Evolutionary conservation across 2,888 invertebrate genomes (phyloP), one percentile per base, ranked within the genome.

Genomic region (Thera obeliscata): DNA sequence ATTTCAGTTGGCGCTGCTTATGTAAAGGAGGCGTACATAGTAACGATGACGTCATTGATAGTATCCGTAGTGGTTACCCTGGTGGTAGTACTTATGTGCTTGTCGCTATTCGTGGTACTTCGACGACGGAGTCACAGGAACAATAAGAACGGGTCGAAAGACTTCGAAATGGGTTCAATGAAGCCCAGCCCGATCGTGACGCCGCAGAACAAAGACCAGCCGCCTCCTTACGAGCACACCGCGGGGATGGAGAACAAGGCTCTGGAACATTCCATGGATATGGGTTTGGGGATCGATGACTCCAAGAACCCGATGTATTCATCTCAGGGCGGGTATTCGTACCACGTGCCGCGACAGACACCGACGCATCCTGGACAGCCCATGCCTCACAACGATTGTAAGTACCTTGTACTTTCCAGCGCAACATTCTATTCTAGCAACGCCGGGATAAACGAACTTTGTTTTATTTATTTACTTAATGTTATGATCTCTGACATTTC

Each of bases 221-320:
- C 98, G 35, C 98, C 98, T 46, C 98, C 98, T 0, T 98, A 98
- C 80, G 98, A 98, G 83, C 97, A 98, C n/a, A 96, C 90, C 64
- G 84, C 96, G 57, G 97, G 97, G 0, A 95, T 97, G 95, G 98
- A 98, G 90, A 98, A 98, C 88, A 98, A 98, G 89, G 98, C 98
- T 41, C 91, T 98, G 56, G 98, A 98, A 87, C 97, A 97, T 88
- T 97, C 97, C 7, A 95, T 98, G 95, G 98, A 98, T 82, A 94
- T 97, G 78, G 97, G 97, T 2, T 87, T 97, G 66, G 96, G 96
- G 7, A 95, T 97, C 90, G 98, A 98, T 80, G 98, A 98, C 82
- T 96, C 97, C 6, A 98, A 98, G 90, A 97, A 96, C 66, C 95
- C 96, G 0, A 96, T 97, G 61, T 97, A 97, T 86, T 96, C 96